These are phyloP conservation scores for Sipha flava DNA, from an alignment of 1,140 invertebrate species.

Conservation along the genomic window DNA sequence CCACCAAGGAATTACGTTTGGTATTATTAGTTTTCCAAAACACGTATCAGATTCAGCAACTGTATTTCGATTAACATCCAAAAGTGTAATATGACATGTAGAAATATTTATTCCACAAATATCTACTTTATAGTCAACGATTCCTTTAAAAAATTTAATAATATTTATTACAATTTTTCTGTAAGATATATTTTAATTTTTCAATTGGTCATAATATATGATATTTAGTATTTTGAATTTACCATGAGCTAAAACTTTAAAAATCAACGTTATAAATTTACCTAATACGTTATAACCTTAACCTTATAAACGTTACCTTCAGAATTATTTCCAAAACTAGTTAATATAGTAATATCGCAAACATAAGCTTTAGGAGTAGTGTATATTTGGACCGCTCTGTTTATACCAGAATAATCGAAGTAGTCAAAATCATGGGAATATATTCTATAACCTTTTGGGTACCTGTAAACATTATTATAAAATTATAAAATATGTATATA, in stretches of 20 bases:
- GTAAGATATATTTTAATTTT: too few relatives aligned
- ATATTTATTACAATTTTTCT: too few relatives aligned
- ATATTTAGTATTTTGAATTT: too few relatives aligned
- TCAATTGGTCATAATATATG: too few relatives aligned
- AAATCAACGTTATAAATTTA: too few relatives aligned
- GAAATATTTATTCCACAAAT: neutral
- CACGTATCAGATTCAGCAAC: neutral
- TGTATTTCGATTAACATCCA: neutral
- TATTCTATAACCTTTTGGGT: conserved; percentile 52
- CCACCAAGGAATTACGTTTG: conserved; percentile 6
- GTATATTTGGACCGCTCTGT: conserved; percentile 80
- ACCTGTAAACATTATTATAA: neutral
- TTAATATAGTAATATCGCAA: conserved; percentile 72
- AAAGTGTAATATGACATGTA: neutral
- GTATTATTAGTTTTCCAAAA: neutral
- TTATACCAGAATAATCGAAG: conserved; percentile 97
- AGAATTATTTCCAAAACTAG: conserved; percentile 48
- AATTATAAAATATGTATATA: neutral
- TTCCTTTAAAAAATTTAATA: neutral
- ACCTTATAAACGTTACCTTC: neutral
- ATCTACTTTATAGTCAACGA: conserved; percentile 4
- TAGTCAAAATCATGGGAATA: conserved; percentile 89
- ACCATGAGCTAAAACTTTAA: too few relatives aligned
- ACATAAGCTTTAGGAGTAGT: conserved; percentile 74
- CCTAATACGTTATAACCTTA: too few relatives aligned